Base-by-base conservation (phyloP, 2,888 invertebrate species). In the Leptinotarsa peninsularis region DNA sequence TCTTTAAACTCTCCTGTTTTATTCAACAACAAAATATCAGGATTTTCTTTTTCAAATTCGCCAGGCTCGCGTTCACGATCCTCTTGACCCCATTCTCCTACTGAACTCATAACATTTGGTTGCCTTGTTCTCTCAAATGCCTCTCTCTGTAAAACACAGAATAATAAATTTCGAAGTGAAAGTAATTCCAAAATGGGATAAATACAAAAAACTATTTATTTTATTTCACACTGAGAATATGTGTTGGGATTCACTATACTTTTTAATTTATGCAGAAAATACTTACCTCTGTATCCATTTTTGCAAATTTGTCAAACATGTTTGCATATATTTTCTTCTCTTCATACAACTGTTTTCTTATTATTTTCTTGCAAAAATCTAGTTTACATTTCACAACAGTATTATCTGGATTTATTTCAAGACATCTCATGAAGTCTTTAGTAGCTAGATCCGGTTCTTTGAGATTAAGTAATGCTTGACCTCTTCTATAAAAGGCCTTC, bases 291-390 rank as follows among this genome's bases (percentile, higher is more conserved):
- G 91, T 91, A 89, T 95, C 95, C 88, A 92, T 92, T 82, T 93
- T 92, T 4, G 95, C 95, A 89, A 97, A 95, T 89, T 96, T 97
- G 83, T 96, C 94, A 89, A 99, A 99, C 96, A 99, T 98, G 88
- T 96, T 97, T 17, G 94, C 94, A 88, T 97, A 99, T 52, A 96
- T 90, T 86, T 94, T 92, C 89, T 95, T 97, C 88, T 98, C 97
- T 76, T 93, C 93, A 73, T 93, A 91, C 79, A 93, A 91, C 83
- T 95, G 93, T 81, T 94, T 93, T 86, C 94, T 94, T 21, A 97
- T 90, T 77, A 93, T 90, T 76, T 92, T 90, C 77, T 93, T 92
- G 88, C 96, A 96, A 71, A 93, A 86, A 10, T 89, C 86, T 54
- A 96, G 89, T 87, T 96, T 95, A 85, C 94, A 93, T 52, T 91